These are phyloP conservation scores for Limnephilus marmoratus DNA, from an alignment of 2,888 invertebrate genomes.

Conservation along the genomic window DNA sequence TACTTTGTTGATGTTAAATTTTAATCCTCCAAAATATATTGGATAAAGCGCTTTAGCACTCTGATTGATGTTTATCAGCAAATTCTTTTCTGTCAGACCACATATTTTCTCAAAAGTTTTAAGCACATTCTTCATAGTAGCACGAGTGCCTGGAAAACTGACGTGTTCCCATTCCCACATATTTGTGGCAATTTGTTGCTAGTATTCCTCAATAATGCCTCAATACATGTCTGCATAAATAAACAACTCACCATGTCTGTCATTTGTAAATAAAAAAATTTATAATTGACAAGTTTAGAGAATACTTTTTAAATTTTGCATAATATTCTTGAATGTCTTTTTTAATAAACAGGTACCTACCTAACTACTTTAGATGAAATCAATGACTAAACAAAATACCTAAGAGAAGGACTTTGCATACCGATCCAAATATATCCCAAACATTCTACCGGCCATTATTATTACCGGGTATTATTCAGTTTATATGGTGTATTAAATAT, in stretches of 20 bases:
- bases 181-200: constrained; percentile 44
- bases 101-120: constrained; percentile 20
- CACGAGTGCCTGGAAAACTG: constrained; percentile 12
- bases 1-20: constrained; percentile 51
- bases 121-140: constrained; percentile 22
- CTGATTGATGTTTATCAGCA: constrained; percentile 53
- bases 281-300: background rate
- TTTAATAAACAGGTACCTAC: background rate
- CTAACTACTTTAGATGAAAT: background rate
- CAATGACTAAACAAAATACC: no score
- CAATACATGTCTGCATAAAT: background rate
- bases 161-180: constrained; percentile 40
- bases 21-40: constrained; percentile 56
- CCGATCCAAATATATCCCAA: no score
- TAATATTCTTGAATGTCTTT: background rate
- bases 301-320: background rate
- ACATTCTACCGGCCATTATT: no score
- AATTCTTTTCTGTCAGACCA: constrained; percentile 11
- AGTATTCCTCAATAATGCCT: constrained; percentile 40
- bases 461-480: no score
- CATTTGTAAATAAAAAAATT: background rate
- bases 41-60: constrained; percentile 59
- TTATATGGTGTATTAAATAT: no score
- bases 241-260: background rate
- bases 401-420: no score